A percentile compares a stretch with the other conserved stretches of the same genome.
These are phyloP conservation scores for Napeogenes inachia DNA, from an alignment of 2,888 invertebrate genomes.

Conservation along the genomic window DNA sequence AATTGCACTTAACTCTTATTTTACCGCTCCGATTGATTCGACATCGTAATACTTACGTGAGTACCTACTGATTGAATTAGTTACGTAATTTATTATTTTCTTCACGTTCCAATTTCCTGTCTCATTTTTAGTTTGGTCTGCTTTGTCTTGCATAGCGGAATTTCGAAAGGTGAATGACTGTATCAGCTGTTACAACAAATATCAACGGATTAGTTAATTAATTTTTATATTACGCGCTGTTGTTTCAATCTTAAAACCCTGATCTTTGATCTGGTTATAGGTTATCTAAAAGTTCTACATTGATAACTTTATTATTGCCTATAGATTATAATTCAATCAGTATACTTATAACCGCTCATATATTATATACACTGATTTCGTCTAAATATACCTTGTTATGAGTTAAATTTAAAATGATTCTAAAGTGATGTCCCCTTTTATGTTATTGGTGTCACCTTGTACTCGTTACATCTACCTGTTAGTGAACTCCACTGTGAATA, in stretches of 20 bases:
- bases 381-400: too few relatives aligned
- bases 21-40: conserved; percentile 18
- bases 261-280: neutral
- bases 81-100: conserved; percentile 55
- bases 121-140: conserved; percentile 42
- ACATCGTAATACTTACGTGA: conserved; percentile 43
- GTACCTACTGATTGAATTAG: conserved; percentile 36
- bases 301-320: too few relatives aligned
- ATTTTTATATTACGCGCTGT: neutral
- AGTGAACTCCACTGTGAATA: neutral
- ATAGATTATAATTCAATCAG: too few relatives aligned
- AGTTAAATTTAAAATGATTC: too few relatives aligned
- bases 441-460: conserved; percentile 1
- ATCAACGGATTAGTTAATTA: neutral
- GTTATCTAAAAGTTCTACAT: neutral
- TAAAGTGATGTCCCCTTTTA: neutral
- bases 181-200: conserved; percentile 37
- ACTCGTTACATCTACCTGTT: neutral
- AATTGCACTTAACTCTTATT: conserved; percentile 29
- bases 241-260: too few relatives aligned
- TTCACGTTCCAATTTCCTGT: conserved; percentile 55
- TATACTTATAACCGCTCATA: too few relatives aligned
- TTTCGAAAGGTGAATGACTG: conserved; percentile 29
- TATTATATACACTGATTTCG: too few relatives aligned
- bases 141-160: conserved; percentile 30